These are phyloP conservation scores for Hanleya hanleyi DNA, from an alignment of 2,888 invertebrate species.

Conservation along the genomic window DNA sequence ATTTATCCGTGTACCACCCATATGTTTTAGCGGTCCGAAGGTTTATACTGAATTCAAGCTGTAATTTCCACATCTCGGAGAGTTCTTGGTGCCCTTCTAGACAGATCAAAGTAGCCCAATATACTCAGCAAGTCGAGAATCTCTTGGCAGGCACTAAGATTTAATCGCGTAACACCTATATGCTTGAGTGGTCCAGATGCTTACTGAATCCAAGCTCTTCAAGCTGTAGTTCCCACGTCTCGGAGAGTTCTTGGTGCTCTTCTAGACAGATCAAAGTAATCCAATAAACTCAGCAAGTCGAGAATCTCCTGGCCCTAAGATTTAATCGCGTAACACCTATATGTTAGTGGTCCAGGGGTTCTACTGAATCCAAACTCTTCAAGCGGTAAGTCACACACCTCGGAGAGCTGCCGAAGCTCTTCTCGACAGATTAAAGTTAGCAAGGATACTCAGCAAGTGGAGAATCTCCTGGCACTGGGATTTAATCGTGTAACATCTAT, in stretches of 20 bases:
- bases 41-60: slow-evolving; percentile 31
- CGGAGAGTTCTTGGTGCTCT: slow-evolving; percentile 54
- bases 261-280: too few relatives aligned
- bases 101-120: too few relatives aligned
- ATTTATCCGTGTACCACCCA: slow-evolving; percentile 66
- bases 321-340: slow-evolving; percentile 66
- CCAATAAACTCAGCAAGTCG: slow-evolving; percentile 58
- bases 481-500: slow-evolving; percentile 66
- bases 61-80: slow-evolving; percentile 59
- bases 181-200: slow-evolving; percentile 58
- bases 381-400: slow-evolving; percentile 59
- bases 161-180: slow-evolving; percentile 64
- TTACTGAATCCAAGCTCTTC: slow-evolving; percentile 20
- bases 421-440: too few relatives aligned
- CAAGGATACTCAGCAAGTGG: slow-evolving; percentile 58
- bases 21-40: slow-evolving; percentile 58
- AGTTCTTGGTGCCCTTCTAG: slow-evolving; percentile 57
- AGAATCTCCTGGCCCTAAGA: slow-evolving; percentile 61
- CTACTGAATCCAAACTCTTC: slow-evolving; percentile 25
- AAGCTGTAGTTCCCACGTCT: slow-evolving; percentile 58
- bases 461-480: slow-evolving; percentile 61
- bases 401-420: slow-evolving; percentile 54
- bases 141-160: slow-evolving; percentile 60
- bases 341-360: slow-evolving; percentile 56
- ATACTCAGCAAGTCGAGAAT: slow-evolving; percentile 62